A percentile compares a stretch with the other conserved stretches of the same genome.
These are phyloP conservation scores for Agonopterix subpropinquella DNA, from an alignment of 2,888 invertebrate genomes.

Conservation along the genomic window DNA sequence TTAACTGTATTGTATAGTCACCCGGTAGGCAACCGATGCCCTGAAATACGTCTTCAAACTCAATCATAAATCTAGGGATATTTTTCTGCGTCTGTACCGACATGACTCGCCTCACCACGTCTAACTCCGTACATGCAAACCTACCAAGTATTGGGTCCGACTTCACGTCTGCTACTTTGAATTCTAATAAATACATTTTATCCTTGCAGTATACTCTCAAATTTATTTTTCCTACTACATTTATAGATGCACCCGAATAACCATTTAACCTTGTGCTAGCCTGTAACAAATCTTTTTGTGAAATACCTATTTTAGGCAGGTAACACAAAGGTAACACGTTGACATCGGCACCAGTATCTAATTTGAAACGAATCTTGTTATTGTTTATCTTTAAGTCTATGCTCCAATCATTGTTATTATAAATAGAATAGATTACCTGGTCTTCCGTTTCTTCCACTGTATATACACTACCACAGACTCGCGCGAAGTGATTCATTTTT, in stretches of 20 bases:
- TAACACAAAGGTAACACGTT: conserved; percentile 7
- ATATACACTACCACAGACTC: conserved; percentile 3
- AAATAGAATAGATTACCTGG: neutral
- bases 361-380: conserved; percentile 3
- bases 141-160: neutral
- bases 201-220: conserved; percentile 4
- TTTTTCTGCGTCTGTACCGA: neutral
- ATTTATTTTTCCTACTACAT: conserved; percentile 4
- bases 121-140: too few relatives aligned
- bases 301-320: conserved; percentile 1
- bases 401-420: neutral
- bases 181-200: conserved; percentile 2
- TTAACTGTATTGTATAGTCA: conserved; percentile 4
- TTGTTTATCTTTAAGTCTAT: conserved; percentile 3
- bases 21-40: conserved; percentile 8
- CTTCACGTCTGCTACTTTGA: conserved; percentile 6
- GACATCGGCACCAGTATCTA: conserved; percentile 11
- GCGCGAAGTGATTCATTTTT: conserved; percentile 6
- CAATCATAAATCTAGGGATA: neutral
- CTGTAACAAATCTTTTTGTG: neutral
- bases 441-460: conserved; percentile 1
- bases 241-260: conserved; percentile 3
- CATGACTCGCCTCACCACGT: too few relatives aligned
- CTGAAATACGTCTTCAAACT: conserved; percentile 6
- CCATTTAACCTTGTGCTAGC: conserved; percentile 1